Evolutionary conservation across 2,113 vertebrate genomes (phyloP), one percentile per base, ranked within the genome.

Genomic region (Tympanuchus pallidicinctus): DNA sequence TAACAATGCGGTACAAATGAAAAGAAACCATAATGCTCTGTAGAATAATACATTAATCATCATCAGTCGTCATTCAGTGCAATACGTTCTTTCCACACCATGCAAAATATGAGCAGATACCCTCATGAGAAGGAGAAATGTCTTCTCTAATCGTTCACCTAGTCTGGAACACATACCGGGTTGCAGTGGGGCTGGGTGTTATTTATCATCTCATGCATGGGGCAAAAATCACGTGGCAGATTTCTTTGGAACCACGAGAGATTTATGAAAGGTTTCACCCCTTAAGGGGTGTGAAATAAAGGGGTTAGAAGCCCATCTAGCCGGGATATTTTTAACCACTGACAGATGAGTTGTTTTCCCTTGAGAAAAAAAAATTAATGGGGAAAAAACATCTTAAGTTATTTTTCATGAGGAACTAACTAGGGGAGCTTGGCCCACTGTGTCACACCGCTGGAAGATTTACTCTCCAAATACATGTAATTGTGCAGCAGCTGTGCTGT

Each of bases 31-130:
- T 92, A 86, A 89, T 89, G 96, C 96, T 96, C 50, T 43, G 91
- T 60, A 93, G 95, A 97, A 95, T 97, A 89, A 92, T 84, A 47
- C 97, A 98, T 98, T 98, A 97, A 98, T 98, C 96, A 97, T 97
- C 97, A 96, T 98, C 98, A 98, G 95, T 90, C 88, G 9, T 96
- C 96, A 90, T 96, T 96, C 96, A 96, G 71, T 18, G 81, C 96
- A 30, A 89, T 38, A n/a, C 10, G 63, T 92, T 90, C 97, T 91
- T 90, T 93, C 82, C 65, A 88, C 45, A 38, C 94, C 95, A 67
- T 8, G 56, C 88, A 96, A 95, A 96, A 96, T 93, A 89, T n/a
- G 83, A 95, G 85, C 93, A 82, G 95, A 92, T 94, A 77, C 93
- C 97, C 97, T 92, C 34, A 88, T 56, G 75, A 94, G 96, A 88